phyloP scores from a whole-genome alignment of 2,113 vertebrate genomes.

The Rhipidura dahli region DNA sequence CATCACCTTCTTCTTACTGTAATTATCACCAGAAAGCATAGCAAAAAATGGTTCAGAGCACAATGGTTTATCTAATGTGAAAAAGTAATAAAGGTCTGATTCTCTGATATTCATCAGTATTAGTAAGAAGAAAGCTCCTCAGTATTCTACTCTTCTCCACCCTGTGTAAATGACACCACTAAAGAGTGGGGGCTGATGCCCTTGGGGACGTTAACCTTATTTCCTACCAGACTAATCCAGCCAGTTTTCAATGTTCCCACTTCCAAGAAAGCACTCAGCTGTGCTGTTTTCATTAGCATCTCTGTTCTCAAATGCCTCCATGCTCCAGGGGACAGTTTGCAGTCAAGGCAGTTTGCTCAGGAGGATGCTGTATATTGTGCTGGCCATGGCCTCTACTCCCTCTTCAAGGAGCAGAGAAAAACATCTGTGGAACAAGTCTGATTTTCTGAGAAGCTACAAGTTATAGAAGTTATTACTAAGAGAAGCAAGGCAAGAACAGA shows the following conservation, averaged over 20 bases:
- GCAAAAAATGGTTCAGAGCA: not conserved
- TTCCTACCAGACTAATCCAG: not conserved
- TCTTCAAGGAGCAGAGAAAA: not conserved
- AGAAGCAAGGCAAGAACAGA: slow-evolving; percentile 5
- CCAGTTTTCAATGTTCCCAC: not conserved
- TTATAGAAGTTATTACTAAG: not conserved
- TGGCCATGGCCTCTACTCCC: not conserved
- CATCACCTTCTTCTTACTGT: not conserved
- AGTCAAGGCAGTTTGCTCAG: not conserved
- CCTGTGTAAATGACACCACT: not conserved
- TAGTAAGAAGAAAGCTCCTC: not conserved
- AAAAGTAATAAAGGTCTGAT: not conserved
- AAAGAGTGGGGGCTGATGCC: not conserved
- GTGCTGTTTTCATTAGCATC: not conserved
- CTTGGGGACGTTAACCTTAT: not conserved
- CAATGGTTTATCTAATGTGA: not conserved
- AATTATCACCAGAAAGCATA: not conserved
- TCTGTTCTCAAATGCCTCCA: not conserved
- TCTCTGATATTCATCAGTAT: not conserved
- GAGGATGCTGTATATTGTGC: not conserved
- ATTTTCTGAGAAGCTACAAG: not conserved
- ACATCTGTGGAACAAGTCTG: not conserved
- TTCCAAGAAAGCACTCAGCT: not conserved
- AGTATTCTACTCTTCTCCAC: not conserved
- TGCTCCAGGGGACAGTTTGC: not conserved